phyloP scores from a whole-genome alignment of 2,113 vertebrate species.

The Xerus inauris region DNA sequence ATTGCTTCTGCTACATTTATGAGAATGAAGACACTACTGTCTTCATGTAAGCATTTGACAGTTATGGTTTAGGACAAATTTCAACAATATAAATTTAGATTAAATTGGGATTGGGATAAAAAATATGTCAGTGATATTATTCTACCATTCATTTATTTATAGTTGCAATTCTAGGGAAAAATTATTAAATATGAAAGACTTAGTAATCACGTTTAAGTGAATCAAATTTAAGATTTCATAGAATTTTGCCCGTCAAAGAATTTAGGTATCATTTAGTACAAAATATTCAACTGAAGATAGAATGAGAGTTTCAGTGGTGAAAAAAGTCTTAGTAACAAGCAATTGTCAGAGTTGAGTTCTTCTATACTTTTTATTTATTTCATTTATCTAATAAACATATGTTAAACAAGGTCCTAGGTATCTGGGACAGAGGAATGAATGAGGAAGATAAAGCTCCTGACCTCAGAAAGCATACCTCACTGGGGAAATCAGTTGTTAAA shows the following conservation, averaged over 20 bases:
- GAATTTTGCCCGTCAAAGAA: background rate
- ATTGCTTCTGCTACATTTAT: constrained; percentile 72
- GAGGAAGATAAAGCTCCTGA: background rate
- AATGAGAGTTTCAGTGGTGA: background rate
- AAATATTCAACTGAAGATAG: background rate
- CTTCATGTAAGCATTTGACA: background rate
- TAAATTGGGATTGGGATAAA: constrained; percentile 16
- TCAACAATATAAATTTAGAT: background rate
- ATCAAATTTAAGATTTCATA: background rate
- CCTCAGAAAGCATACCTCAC: constrained; percentile 11
- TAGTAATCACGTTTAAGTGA: background rate
- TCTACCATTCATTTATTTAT: background rate
- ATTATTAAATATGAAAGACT: background rate
- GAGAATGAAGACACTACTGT: constrained; percentile 21
- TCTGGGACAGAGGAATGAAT: background rate
- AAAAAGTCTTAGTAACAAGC: background rate
- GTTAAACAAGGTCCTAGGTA: background rate
- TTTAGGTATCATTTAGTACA: background rate
- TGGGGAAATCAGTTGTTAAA: constrained; percentile 56
- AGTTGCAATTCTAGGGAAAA: background rate
- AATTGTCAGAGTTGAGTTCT: background rate
- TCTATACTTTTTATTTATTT: background rate
- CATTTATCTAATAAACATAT: background rate
- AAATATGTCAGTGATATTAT: background rate
- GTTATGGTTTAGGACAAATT: constrained; percentile 29